phyloP scores from a whole-genome alignment of 2,797 vertebrate species.

The Acanthopagrus latus region DNA sequence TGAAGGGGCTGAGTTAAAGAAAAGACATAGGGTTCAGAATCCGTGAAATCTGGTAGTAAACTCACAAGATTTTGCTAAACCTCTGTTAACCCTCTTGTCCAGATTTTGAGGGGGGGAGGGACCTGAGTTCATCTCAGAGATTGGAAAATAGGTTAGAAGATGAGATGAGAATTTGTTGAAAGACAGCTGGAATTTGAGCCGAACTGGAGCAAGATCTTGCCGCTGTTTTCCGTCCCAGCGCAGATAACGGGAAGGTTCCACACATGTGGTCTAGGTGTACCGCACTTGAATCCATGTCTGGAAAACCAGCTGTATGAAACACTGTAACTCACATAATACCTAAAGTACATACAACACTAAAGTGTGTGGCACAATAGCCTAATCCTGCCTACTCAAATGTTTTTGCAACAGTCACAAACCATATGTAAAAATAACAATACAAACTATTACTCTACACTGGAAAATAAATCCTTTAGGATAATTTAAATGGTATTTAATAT shows the following conservation, averaged over 20 bases:
- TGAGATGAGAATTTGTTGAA: neutral
- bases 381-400: conserved; percentile 25
- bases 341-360: no score
- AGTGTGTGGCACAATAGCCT: conserved; percentile 16
- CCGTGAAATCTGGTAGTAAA: conserved; percentile 40
- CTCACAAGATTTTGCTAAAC: neutral
- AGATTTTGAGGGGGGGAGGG: neutral
- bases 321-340: conserved; percentile 27
- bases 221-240: conserved; percentile 1
- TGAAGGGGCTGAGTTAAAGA: conserved; percentile 60
- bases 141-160: neutral
- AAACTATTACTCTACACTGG: conserved; percentile 63
- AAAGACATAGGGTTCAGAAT: conserved; percentile 55
- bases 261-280: conserved; percentile 1
- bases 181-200: neutral
- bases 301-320: conserved; percentile 11
- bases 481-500: conserved; percentile 66
- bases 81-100: neutral
- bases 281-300: neutral
- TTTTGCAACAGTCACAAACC: conserved; percentile 34
- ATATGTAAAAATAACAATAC: conserved; percentile 35
- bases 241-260: conserved; percentile 26
- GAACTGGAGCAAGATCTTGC: neutral
- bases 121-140: neutral
- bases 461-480: conserved; percentile 44